These are phyloP conservation scores for Heliconius hortense DNA, from an alignment of 2,888 invertebrate genomes.

Conservation along the genomic window DNA sequence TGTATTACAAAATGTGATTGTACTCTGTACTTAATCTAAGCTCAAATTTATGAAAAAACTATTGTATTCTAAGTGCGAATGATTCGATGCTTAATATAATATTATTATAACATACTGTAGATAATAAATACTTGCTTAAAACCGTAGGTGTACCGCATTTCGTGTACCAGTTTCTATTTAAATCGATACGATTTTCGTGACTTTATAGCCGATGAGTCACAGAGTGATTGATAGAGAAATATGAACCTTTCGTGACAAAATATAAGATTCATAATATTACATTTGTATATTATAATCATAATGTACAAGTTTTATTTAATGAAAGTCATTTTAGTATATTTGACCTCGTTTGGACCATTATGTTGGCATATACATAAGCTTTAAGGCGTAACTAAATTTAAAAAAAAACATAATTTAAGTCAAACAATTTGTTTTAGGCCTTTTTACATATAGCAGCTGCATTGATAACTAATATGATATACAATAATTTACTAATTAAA, in stretches of 20 bases:
- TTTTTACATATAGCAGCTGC: conserved; percentile 37
- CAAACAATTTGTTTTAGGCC: conserved; percentile 38
- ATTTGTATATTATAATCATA: conserved; percentile 26
- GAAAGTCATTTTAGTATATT: conserved; percentile 35
- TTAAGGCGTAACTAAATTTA: conserved; percentile 6
- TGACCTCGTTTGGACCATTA: conserved; percentile 38
- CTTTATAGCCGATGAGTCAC: conserved; percentile 59
- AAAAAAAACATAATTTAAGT: conserved; percentile 25
- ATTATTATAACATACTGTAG: conserved; percentile 6
- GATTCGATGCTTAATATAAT: conserved; percentile 34
- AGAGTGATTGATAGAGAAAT: conserved; percentile 45
- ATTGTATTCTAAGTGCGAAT: conserved; percentile 45
- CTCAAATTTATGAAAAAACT: conserved; percentile 39
- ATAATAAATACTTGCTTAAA: conserved; percentile 31
- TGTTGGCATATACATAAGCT: conserved; percentile 45
- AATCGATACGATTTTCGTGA: conserved; percentile 67
- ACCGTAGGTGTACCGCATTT: conserved; percentile 41
- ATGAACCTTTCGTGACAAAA: conserved; percentile 46
- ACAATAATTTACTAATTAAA: conserved; percentile 1
- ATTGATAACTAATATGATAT: conserved; percentile 11
- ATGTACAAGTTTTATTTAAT: conserved; percentile 40
- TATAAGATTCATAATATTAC: conserved; percentile 46
- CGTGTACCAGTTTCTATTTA: conserved; percentile 55
- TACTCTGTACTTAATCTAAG: conserved; percentile 42
- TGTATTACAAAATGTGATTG: conserved; percentile 33